These are phyloP conservation scores for Atta cephalotes DNA, from an alignment of 1,140 invertebrate species.

Conservation along the genomic window DNA sequence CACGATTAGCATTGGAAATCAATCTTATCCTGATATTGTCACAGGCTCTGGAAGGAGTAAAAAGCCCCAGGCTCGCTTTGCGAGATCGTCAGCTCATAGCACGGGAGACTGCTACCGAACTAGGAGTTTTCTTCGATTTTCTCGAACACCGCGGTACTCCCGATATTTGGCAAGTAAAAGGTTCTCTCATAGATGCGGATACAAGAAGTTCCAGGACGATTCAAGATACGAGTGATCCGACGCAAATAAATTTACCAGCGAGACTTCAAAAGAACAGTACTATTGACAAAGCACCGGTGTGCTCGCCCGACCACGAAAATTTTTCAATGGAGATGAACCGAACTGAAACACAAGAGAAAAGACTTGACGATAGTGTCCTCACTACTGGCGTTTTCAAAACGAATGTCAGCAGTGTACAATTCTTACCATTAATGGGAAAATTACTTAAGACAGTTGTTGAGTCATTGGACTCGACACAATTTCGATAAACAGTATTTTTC, in stretches of 20 bases:
- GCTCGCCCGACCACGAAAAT: conserved; percentile 56
- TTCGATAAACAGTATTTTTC: conserved; percentile 69
- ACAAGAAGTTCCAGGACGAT: conserved; percentile 74
- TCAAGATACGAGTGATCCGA: conserved; percentile 60
- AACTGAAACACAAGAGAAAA: conserved; percentile 25
- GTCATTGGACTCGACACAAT: conserved; percentile 83
- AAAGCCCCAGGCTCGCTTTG: conserved; percentile 82
- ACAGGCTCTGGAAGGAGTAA: conserved; percentile 83
- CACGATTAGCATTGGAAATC: conserved; percentile 83
- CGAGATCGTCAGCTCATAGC: conserved; percentile 84
- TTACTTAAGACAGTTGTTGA: conserved; percentile 84
- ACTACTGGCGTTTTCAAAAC: conserved; percentile 82
- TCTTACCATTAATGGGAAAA: conserved; percentile 82
- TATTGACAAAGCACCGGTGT: conserved; percentile 72
- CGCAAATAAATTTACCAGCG: conserved; percentile 73
- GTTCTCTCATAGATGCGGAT: conserved; percentile 78
- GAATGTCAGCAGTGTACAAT: conserved; percentile 73
- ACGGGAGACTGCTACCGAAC: conserved; percentile 83
- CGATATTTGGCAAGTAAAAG: conserved; percentile 73
- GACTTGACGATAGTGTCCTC: conserved; percentile 73
- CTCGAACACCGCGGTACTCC: conserved; percentile 79
- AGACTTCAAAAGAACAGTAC: conserved; percentile 78
- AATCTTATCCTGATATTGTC: conserved; percentile 83
- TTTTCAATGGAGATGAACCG: conserved; percentile 37
- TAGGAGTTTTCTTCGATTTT: conserved; percentile 84